A percentile compares a stretch with the other conserved stretches of the same genome.
phyloP scores from a whole-genome alignment of 1,140 invertebrate genomes.

The Pissodes strobi region DNA sequence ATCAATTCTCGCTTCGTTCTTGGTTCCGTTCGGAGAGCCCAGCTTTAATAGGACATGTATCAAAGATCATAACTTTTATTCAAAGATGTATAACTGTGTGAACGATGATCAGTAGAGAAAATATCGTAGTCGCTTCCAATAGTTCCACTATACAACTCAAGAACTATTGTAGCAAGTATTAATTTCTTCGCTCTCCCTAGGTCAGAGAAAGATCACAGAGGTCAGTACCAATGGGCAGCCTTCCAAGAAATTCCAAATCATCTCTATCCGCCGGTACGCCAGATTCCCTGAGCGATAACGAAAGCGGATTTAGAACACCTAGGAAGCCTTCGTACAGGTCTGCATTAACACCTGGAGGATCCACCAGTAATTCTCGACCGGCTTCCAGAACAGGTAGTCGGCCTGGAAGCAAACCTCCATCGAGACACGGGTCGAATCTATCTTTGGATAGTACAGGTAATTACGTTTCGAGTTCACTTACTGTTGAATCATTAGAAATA shows the following conservation, averaged over 20 bases:
- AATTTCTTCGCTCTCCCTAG: conserved; percentile 58
- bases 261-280: conserved; percentile 81
- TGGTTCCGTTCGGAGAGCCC: no score
- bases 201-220: conserved; percentile 85
- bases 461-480: not conserved
- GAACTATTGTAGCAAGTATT: not conserved
- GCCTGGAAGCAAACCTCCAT: conserved; percentile 85
- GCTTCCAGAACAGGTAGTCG: conserved; percentile 80
- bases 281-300: conserved; percentile 85
- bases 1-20: no score
- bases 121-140: no score
- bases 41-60: no score
- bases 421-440: conserved; percentile 89
- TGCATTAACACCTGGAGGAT: conserved; percentile 68
- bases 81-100: no score
- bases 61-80: no score
- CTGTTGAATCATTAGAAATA: no score
- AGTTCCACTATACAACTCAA: no score
- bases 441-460: conserved; percentile 87
- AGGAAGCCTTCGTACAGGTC: conserved; percentile 65
- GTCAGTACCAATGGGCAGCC: conserved; percentile 69
- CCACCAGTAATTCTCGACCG: conserved; percentile 71
- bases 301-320: conserved; percentile 69
- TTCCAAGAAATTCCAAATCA: conserved; percentile 68
- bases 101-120: no score